phyloP scores from a whole-genome alignment of 2,888 invertebrate species.

The Amphiduros pacificus region DNA sequence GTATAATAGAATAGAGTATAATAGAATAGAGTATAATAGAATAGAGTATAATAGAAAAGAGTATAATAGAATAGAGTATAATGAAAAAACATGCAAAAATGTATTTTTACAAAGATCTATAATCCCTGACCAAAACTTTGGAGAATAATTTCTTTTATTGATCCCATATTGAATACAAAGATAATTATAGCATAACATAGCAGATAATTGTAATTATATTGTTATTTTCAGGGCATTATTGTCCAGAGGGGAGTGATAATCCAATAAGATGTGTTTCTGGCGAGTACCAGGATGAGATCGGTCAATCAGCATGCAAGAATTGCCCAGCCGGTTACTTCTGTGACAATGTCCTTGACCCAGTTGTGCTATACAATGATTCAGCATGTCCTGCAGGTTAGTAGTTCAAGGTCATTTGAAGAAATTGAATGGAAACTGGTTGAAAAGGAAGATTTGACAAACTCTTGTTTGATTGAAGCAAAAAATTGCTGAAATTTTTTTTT shows the following conservation, averaged over 20 bases:
- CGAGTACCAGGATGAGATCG: slow-evolving; percentile 43
- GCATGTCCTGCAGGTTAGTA: slow-evolving; percentile 39
- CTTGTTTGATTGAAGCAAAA: too few species aligned
- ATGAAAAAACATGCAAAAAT: neutral
- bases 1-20: too few species aligned
- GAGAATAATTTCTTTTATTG: too few species aligned
- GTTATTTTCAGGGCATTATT: slow-evolving; percentile 42
- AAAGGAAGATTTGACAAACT: too few species aligned
- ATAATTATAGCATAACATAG: too few species aligned
- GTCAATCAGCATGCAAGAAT: slow-evolving; percentile 43
- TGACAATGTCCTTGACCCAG: slow-evolving; percentile 45
- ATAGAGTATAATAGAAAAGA: too few species aligned
- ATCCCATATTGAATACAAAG: too few species aligned
- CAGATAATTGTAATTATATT: neutral
- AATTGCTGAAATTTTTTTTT: too few species aligned
- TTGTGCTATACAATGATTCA: slow-evolving; percentile 46
- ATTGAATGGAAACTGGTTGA: too few species aligned
- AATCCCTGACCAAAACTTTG: too few species aligned
- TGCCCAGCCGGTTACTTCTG: slow-evolving; percentile 53
- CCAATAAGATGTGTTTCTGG: slow-evolving; percentile 42
- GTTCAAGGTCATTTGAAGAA: too few species aligned
- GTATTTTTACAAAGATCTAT: neutral
- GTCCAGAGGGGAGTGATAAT: slow-evolving; percentile 39
- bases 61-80: neutral
- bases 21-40: too few species aligned